Base-by-base conservation (phyloP, 2,888 invertebrate species). In the Cephus sareptanus region DNA sequence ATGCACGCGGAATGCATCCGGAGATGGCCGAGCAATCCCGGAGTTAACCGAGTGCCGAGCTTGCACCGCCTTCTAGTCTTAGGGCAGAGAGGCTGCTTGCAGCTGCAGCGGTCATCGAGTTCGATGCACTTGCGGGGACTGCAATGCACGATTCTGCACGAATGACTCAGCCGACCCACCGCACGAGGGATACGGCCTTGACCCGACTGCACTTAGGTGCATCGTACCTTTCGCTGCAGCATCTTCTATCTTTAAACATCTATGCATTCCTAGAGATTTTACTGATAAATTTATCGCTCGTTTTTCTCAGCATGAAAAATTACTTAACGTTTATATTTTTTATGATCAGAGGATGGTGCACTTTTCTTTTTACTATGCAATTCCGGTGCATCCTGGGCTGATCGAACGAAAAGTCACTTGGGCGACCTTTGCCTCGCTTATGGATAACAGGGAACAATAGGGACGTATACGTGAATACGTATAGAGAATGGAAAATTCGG, bases 31-130 rank as follows among this genome's bases (percentile, higher is more conserved):
- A 88, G 76, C 76, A 74, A 74, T 78, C 77, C 82, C 88, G 88
- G 81, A 83, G 79, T 75, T 75, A 33, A 75, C 80, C 83, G 83
- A 83, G 73, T 71, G 35, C 33, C 69, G 37, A 76, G 70, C 34
- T 68, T 40, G 76, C 56, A n/a, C 30, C 69, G 74, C 56, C 56
- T 56, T 23, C 56, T 9, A 6, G 69, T 75, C 35, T 37, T 75
- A 13, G 71, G 74, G 68, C 80, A 77, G 75, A 79, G 79, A 79
- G 80, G 78, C 78, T 80, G 79, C 80, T 83, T 80, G 88, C 88
- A 88, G 88, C 88, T 88, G 90, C 90, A 90, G 89, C 90, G 90
- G 90, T 89, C 90, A 89, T 87, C 85, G 89, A 82, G 91, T 90
- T 91, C 91, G 90, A 90, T 90, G 91, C 89, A 91, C 90, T 88